phyloP scores from a whole-genome alignment of 2,888 invertebrate genomes.

The Aspidiotus destructor region DNA sequence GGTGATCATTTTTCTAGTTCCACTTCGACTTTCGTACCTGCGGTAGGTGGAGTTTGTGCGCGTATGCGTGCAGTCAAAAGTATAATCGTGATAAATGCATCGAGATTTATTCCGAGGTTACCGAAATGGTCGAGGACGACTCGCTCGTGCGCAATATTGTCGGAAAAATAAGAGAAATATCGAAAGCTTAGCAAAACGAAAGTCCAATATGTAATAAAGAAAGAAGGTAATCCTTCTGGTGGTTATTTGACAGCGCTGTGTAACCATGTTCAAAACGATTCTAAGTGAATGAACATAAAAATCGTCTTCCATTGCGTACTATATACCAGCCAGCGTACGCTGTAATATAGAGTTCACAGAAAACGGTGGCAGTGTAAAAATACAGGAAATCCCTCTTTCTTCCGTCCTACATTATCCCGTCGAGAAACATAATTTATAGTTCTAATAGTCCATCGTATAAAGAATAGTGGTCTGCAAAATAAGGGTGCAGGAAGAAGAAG shows the following conservation, averaged over 20 bases:
- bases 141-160: too few relatives aligned
- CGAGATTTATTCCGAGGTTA: too few relatives aligned
- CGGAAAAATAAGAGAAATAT: background rate
- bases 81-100: too few relatives aligned
- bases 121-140: too few relatives aligned
- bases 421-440: constrained; percentile 32
- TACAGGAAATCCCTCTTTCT: constrained; percentile 27
- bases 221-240: constrained; percentile 32
- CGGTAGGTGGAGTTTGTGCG: too few relatives aligned
- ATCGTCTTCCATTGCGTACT: constrained; percentile 4
- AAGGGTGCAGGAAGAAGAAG: too few relatives aligned
- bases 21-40: too few relatives aligned
- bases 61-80: too few relatives aligned
- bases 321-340: background rate
- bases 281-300: constrained; percentile 24
- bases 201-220: constrained; percentile 33
- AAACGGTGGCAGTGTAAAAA: constrained; percentile 19
- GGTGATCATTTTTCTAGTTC: too few relatives aligned
- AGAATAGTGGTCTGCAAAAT: constrained; percentile 15
- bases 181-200: constrained; percentile 9
- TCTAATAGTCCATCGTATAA: constrained; percentile 31
- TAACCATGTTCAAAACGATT: constrained; percentile 24
- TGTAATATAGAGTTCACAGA: background rate
- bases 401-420: constrained; percentile 29
- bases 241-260: constrained; percentile 29